Percentiles rank a stretch among this genome's conserved stretches.
Conservation (phyloP, 2,113 vertebrate species). For the Megaceryle torquata region DNA sequence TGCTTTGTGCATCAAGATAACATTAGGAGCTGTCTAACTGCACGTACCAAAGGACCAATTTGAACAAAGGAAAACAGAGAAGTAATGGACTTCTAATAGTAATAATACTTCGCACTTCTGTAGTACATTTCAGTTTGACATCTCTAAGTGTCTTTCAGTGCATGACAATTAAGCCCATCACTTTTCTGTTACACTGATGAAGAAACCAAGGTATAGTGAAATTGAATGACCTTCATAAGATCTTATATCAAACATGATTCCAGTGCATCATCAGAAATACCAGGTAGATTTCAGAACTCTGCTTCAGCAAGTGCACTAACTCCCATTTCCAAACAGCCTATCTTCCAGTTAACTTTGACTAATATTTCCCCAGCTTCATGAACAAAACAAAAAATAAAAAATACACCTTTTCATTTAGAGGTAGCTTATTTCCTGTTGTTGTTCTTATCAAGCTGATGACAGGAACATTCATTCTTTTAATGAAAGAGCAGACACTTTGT, state of each 20-base stretch:
- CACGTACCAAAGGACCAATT: slow-evolving; percentile 37
- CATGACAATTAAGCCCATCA: background rate
- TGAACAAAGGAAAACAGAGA: slow-evolving; percentile 29
- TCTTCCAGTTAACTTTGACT: background rate
- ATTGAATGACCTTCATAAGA: background rate
- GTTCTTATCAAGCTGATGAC: background rate
- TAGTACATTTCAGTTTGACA: background rate
- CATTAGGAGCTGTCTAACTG: slow-evolving; percentile 63
- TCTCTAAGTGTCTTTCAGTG: background rate
- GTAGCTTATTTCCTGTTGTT: background rate
- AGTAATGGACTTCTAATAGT: slow-evolving; percentile 6
- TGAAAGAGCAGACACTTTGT: background rate
- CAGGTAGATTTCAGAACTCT: background rate
- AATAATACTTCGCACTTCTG: background rate
- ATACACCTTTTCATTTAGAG: background rate
- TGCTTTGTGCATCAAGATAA: slow-evolving; percentile 72
- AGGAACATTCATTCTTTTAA: background rate
- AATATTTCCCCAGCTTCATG: background rate
- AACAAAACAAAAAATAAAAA: background rate
- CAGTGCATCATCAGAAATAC: background rate
- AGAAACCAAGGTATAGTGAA: background rate
- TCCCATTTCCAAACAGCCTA: background rate
- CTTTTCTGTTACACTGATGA: background rate
- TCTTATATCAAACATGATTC: background rate
- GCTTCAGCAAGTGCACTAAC: background rate